Evolutionary conservation across 2,888 invertebrate species (phyloP), one percentile per base, ranked within the genome.

Genomic region (Drosophila siamana): DNA sequence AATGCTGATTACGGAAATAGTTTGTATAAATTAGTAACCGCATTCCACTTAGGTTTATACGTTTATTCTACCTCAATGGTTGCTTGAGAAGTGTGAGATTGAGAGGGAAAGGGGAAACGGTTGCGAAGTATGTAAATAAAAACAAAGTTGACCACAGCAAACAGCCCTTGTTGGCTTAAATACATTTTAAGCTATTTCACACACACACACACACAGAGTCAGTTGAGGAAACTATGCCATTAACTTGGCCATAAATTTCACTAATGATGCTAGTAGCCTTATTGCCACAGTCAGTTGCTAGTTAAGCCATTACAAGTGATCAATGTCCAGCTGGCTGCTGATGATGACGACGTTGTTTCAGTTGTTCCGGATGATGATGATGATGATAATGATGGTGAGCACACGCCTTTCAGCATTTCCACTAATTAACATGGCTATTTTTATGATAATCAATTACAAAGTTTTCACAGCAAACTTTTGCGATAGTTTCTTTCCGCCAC

Each of bases 381-480:
- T 47, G 48, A 62, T 65, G 62, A 47, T 24, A 61, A 30, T 60
- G 56, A 51, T 46, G 52, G 41, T 16, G 24, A 26, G 47, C 38
- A 51, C 46, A 66, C 47, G 59, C 52, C 43, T 63, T 61, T 63
- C 47, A 43, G 36, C 50, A 66, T 52, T 67, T 51, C 41, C 30
- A 50, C 83, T 83, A 83, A 88, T 88, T 83, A 83, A 74, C 70
- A 88, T 80, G 61, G 69, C 80, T 64, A 57, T 73, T 74, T 88
- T 74, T 76, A 77, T 77, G 77, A 74, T 88, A 83, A 84, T 84
- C 84, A 84, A 86, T 86, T 88, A 88, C 74, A 86, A 83, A 88
- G 84, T 83, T 88, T 54, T 40, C 61, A 50, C 40, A 51, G 13
- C 52, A 74, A 78, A 74, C 65, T 81, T 81, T 62, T 44, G 33